phyloP scores from a whole-genome alignment of 2,888 invertebrate genomes.

The Cataglyphis livida region DNA sequence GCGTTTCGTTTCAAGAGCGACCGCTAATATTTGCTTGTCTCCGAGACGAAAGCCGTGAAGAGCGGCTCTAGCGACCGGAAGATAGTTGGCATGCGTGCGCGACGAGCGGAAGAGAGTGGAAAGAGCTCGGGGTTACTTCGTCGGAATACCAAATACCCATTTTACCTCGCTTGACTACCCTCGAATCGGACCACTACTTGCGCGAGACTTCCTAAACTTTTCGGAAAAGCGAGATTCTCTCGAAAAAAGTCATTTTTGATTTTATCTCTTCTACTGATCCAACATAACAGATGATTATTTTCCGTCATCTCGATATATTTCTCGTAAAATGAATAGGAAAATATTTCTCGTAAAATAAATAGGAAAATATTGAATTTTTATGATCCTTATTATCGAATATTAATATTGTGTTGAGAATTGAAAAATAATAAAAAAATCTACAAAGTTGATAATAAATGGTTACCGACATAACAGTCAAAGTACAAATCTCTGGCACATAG shows the following conservation, averaged over 20 bases:
- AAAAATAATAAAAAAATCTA: conserved; percentile 1
- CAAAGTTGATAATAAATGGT: background rate
- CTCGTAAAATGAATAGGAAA: background rate
- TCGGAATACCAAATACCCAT: conserved; percentile 82
- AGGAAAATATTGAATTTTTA: background rate
- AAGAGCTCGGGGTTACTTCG: conserved; percentile 76
- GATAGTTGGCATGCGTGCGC: conserved; percentile 80
- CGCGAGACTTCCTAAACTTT: conserved; percentile 74
- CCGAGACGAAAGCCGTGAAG: conserved; percentile 76
- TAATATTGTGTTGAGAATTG: background rate
- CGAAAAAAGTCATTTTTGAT: conserved; percentile 41
- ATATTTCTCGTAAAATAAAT: background rate
- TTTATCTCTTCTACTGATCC: conserved; percentile 43
- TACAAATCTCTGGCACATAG: conserved; percentile 73
- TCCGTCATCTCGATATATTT: background rate
- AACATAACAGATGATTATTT: conserved; percentile 13
- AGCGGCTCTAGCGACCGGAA: conserved; percentile 74
- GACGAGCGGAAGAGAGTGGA: conserved; percentile 75
- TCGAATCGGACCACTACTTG: conserved; percentile 76
- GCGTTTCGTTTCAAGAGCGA: conserved; percentile 58
- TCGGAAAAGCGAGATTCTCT: conserved; percentile 41
- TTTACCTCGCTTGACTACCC: conserved; percentile 78
- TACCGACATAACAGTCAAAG: conserved; percentile 66
- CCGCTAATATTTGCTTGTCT: conserved; percentile 82
- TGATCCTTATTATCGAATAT: background rate